Evolutionary conservation across 1,140 invertebrate genomes (phyloP), one percentile per base, ranked within the genome.

Genomic region (Drosophila nikananu): DNA sequence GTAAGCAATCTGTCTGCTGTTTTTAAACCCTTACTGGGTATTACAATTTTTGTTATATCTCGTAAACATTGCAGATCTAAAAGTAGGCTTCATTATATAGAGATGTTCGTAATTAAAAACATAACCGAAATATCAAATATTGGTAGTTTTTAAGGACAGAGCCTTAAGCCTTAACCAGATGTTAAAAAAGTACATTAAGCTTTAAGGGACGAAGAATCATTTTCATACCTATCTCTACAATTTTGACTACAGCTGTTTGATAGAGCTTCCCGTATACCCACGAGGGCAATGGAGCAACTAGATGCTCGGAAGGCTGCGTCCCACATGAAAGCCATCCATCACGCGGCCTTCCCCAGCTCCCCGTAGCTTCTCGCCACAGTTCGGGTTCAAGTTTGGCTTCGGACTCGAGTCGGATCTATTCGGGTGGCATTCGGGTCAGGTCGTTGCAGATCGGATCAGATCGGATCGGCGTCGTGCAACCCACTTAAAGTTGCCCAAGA

Each of bases 241-340:
- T 52, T 54, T 71, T 39, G 37, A 32, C 49, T 32, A 23, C n/a
- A 35, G 30, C 32, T 55, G 39, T 71, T 55, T n/a, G 6, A 23
- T 54, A 54, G 49, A 82, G 64, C 65, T 67, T 73, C 63, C 30
- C 65, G 72, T 71, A 75, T 80, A 58, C 65, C 57, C 67, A 80
- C 61, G 57, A 54, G 15, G 46, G 41, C 70, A 70, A 49, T 68
- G 65, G 25, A 65, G 65, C 74, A 37, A 61, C 64, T 52, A 76
- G 67, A 59, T 54, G 46, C 73, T 54, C 73, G 55, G 74, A 77
- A 78, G 79, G 78, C 87, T 77, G 70, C 81, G 84, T 83, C 80
- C 84, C 80, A 91, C 89, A 84, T 91, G 84, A 90, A 80, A 86
- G 74, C 84, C 89, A 91, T 91, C 81, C 73, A 91, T 91, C 81